Conservation (phyloP, 2,113 vertebrate genomes). For the Pygoscelis antarcticus region DNA sequence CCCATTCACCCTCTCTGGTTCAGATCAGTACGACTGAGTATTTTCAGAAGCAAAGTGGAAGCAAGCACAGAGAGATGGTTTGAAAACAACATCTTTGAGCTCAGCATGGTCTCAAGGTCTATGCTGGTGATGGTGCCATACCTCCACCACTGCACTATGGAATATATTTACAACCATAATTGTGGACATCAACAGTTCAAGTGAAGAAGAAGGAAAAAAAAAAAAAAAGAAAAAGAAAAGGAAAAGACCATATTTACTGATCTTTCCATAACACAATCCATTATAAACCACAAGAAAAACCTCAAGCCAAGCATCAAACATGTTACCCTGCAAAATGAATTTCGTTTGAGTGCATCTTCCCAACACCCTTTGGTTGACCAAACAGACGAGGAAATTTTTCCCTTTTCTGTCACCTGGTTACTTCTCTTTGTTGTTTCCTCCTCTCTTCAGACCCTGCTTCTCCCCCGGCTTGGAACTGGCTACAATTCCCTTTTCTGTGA, state of each 20-base stretch:
- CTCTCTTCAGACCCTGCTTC: neutral
- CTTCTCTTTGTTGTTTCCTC: neutral
- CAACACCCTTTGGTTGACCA: neutral
- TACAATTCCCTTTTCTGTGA: neutral
- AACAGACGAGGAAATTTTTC: neutral
- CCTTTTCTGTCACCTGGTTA: neutral
- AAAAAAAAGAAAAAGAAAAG: neutral
- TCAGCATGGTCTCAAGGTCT: fast-evolving
- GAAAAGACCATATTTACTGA: neutral
- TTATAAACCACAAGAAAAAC: neutral
- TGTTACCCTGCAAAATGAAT: neutral
- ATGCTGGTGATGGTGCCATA: neutral
- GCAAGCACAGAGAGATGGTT: neutral
- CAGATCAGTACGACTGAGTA: neutral
- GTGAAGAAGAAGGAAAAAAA: neutral
- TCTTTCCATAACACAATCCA: fast-evolving
- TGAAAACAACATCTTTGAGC: neutral
- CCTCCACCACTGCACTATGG: neutral
- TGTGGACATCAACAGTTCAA: neutral
- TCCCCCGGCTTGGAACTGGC: fast-evolving
- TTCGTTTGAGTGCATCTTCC: neutral
- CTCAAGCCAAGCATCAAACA: fast-evolving
- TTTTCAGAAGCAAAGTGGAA: neutral
- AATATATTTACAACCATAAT: neutral
- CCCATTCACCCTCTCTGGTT: neutral